Conservation (phyloP, 1,140 invertebrate genomes). For the Pseudomyrmex sp. region DNA sequence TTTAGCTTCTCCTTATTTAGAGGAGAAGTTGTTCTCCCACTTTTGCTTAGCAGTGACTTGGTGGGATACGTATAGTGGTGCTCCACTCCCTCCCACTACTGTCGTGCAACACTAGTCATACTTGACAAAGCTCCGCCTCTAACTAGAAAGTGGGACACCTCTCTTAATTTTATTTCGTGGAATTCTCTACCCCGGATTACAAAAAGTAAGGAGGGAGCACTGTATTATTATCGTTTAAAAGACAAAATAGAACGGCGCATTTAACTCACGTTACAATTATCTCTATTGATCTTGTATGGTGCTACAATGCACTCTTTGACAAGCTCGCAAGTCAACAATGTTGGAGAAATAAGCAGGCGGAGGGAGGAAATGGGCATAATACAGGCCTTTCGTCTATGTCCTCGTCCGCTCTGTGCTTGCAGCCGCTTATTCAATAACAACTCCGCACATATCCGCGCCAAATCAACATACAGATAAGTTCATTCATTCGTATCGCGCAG, state of each 20-base stretch:
- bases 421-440: conserved; percentile 54
- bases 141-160: too few relatives aligned
- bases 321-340: background rate
- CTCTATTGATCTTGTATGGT: background rate
- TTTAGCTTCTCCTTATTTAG: too few relatives aligned
- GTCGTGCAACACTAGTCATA: too few relatives aligned
- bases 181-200: too few relatives aligned
- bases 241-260: background rate
- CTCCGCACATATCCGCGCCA: conserved; percentile 41
- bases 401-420: background rate
- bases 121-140: too few relatives aligned
- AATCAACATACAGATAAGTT: conserved; percentile 65
- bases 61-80: too few relatives aligned
- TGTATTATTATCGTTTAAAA: too few relatives aligned
- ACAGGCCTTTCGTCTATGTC: background rate
- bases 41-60: too few relatives aligned
- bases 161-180: too few relatives aligned
- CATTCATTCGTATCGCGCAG: conserved; percentile 48
- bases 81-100: too few relatives aligned
- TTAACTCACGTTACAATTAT: background rate
- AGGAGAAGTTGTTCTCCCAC: too few relatives aligned
- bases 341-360: conserved; percentile 1
- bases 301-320: background rate
- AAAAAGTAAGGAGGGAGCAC: too few relatives aligned
- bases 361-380: background rate